phyloP scores from a whole-genome alignment of 2,113 vertebrate species.

The Amblyornis subalaris region DNA sequence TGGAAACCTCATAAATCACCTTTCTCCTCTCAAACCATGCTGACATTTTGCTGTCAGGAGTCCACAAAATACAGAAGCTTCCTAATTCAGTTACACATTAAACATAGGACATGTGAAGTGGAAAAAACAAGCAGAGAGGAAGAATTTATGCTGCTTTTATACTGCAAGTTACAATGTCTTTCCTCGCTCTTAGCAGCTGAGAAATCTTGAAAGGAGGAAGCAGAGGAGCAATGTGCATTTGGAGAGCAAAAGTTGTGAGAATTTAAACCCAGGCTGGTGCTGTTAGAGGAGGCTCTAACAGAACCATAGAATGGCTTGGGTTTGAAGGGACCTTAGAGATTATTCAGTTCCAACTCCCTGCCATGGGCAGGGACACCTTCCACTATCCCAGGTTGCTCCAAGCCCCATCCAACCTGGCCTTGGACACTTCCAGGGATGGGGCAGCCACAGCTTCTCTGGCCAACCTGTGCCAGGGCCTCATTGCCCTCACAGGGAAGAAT shows the following conservation, averaged over 20 bases:
- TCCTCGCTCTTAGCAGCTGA: not conserved
- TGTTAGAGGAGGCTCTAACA: not conserved
- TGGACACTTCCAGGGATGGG: not conserved
- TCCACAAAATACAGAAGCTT: not conserved
- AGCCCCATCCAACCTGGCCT: accelerated
- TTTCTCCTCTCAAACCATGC: not conserved
- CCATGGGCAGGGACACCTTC: not conserved
- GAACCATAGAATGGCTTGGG: not conserved
- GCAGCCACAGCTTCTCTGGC: not conserved
- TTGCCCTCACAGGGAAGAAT: not conserved
- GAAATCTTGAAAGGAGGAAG: not conserved
- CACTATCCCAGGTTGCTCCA: not conserved
- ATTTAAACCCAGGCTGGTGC: not conserved
- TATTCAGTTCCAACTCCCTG: accelerated
- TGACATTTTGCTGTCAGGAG: not conserved
- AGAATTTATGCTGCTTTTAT: not conserved
- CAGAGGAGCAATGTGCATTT: not conserved
- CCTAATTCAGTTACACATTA: not conserved
- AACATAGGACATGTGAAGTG: not conserved
- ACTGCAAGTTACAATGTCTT: not conserved
- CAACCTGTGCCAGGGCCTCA: accelerated
- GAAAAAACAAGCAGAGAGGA: not conserved
- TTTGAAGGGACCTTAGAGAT: not conserved
- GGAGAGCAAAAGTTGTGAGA: not conserved
- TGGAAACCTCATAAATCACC: not conserved